Evolutionary conservation across 2,797 vertebrate species (phyloP).

Genomic region (Xiphophorus birchmanni): DNA sequence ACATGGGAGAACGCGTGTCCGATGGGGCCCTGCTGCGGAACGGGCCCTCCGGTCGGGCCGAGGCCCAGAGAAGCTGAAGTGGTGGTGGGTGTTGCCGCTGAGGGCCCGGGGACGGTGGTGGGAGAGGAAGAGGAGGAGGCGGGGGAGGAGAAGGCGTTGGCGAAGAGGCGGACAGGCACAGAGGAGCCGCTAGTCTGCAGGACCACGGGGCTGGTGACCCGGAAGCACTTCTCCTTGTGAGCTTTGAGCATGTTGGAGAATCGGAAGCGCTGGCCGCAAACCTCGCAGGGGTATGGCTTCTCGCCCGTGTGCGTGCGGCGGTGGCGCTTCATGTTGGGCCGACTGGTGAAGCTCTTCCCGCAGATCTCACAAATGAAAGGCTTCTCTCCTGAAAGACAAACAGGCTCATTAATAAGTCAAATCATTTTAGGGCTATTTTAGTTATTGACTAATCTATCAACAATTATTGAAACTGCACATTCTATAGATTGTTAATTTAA

Average conservation of each 20-base stretch:
- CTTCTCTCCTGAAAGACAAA: slow-evolving; percentile 88
- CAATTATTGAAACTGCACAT: too few relatives aligned
- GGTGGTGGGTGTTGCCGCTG: slow-evolving; percentile 65
- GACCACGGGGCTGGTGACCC: slow-evolving; percentile 92
- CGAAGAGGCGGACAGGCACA: slow-evolving; percentile 79
- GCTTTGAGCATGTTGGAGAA: slow-evolving; percentile 99
- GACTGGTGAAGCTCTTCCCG: slow-evolving; percentile 98
- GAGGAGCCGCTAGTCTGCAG: slow-evolving; percentile 83
- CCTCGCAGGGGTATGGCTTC: slow-evolving; percentile 96
- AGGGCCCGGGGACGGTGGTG: slow-evolving; percentile 70
- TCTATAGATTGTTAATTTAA: too few relatives aligned
- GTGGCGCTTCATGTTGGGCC: slow-evolving; percentile 98
- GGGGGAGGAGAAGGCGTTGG: slow-evolving; percentile 74
- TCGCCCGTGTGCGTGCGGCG: slow-evolving; percentile 96
- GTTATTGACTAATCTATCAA: too few relatives aligned
- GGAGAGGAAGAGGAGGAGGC: slow-evolving; percentile 66
- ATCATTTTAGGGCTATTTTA: slow-evolving; percentile 1
- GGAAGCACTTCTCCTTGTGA: slow-evolving; percentile 96
- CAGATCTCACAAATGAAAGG: slow-evolving; percentile 99
- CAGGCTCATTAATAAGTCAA: not conserved
- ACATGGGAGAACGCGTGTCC: slow-evolving; percentile 90
- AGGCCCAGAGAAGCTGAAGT: slow-evolving; percentile 82
- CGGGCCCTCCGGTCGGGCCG: slow-evolving; percentile 75
- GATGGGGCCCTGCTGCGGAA: slow-evolving; percentile 79
- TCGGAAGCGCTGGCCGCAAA: slow-evolving; percentile 95